Evolutionary conservation across 2,888 invertebrate genomes (phyloP).

Genomic region (Agrotis exclamationis): DNA sequence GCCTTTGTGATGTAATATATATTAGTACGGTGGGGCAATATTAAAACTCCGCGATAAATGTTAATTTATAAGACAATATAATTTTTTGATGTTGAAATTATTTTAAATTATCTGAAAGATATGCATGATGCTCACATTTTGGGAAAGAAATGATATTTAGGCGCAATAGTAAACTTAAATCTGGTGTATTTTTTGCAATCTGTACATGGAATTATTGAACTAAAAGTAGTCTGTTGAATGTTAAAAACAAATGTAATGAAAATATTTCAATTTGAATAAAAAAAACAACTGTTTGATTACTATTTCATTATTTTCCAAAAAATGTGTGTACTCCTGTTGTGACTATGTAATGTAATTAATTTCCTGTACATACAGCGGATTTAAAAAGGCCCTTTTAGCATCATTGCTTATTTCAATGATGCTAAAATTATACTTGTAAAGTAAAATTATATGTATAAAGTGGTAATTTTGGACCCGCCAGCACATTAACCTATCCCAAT

Average conservation of each 20-base stretch:
- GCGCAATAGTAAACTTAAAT: conserved; percentile 29
- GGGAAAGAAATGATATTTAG: conserved; percentile 44
- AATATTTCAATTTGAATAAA: conserved; percentile 37
- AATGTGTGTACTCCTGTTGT: conserved; percentile 48
- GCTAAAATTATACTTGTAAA: too few relatives aligned
- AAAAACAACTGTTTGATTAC: conserved; percentile 16
- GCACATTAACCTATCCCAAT: too few relatives aligned
- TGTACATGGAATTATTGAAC: conserved; percentile 27
- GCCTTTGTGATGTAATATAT: conserved; percentile 71
- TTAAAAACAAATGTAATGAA: conserved; percentile 74
- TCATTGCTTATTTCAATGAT: too few relatives aligned
- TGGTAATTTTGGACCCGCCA: too few relatives aligned
- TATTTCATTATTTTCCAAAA: conserved; percentile 52
- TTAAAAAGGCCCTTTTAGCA: too few relatives aligned
- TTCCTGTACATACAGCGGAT: conserved; percentile 72
- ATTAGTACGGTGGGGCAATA: conserved; percentile 78
- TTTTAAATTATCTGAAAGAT: conserved; percentile 83
- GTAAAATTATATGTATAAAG: too few relatives aligned
- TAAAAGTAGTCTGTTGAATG: conserved; percentile 53
- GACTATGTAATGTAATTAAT: conserved; percentile 67
- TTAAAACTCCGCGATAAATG: conserved; percentile 70
- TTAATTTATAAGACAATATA: conserved; percentile 69
- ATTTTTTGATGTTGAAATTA: conserved; percentile 75
- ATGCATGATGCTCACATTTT: conserved; percentile 38
- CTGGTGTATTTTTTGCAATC: conserved; percentile 26